These are phyloP conservation scores for Cyprinodon diabolis DNA, from an alignment of 2,797 vertebrate species.

Conservation along the genomic window DNA sequence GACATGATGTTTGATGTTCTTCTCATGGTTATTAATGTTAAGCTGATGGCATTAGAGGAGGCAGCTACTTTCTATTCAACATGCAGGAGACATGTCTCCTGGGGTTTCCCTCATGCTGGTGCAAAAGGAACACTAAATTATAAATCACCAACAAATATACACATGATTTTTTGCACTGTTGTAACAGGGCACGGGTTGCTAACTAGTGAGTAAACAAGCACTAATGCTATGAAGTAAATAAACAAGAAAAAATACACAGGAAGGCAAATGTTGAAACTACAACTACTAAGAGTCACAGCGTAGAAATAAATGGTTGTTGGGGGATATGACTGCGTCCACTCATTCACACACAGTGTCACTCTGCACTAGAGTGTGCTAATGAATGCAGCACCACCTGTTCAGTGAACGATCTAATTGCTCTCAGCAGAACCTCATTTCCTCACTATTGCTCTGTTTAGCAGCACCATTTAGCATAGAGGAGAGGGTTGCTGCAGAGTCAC, in stretches of 20 bases:
- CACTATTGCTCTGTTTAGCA: constrained; percentile 54
- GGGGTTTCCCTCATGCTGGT: constrained; percentile 32
- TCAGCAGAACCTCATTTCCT: constrained; percentile 69
- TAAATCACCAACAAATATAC: constrained; percentile 62
- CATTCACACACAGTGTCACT: constrained; percentile 26
- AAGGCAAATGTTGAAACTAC: not conserved
- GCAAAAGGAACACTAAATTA: constrained; percentile 55
- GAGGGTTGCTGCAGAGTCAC: constrained; percentile 41
- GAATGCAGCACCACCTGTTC: constrained; percentile 76
- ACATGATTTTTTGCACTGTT: constrained; percentile 40
- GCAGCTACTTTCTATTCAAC: constrained; percentile 42
- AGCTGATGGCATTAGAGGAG: constrained; percentile 25
- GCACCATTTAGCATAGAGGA: constrained; percentile 64
- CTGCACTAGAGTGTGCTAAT: constrained; percentile 60
- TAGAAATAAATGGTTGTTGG: constrained; percentile 36
- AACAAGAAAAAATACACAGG: not conserved
- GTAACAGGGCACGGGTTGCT: constrained; percentile 11
- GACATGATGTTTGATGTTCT: constrained; percentile 34
- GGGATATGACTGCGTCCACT: constrained; percentile 11
- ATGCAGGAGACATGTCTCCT: constrained; percentile 35
- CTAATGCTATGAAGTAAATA: not conserved
- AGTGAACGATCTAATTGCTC: constrained; percentile 72
- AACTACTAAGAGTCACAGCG: constrained; percentile 3
- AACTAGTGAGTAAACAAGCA: constrained; percentile 12
- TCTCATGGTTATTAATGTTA: constrained; percentile 45